phyloP scores from a whole-genome alignment of 2,797 vertebrate genomes.

The Synanceia verrucosa region DNA sequence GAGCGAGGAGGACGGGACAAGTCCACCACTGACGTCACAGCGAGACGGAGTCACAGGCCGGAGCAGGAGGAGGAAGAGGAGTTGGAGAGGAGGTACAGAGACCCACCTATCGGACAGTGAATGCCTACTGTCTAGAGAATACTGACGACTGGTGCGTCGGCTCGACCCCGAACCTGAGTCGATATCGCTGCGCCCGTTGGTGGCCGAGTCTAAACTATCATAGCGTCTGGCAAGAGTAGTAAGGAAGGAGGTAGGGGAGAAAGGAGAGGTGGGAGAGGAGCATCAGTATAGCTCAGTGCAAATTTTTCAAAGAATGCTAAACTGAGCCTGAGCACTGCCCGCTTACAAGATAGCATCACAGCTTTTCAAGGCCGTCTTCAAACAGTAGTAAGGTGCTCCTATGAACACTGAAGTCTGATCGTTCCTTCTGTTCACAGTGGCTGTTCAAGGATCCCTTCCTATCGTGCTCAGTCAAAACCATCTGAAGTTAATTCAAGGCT shows the following conservation, averaged over 20 bases:
- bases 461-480: too few relatives aligned
- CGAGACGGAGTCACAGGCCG: constrained; percentile 86
- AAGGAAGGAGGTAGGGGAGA: constrained; percentile 74
- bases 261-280: constrained; percentile 84
- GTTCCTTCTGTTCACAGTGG: not conserved
- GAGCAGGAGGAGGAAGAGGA: constrained; percentile 75
- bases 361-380: constrained; percentile 1
- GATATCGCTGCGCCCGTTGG: constrained; percentile 92
- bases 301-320: constrained; percentile 64
- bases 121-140: constrained; percentile 94
- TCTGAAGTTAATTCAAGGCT: not conserved
- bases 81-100: constrained; percentile 74
- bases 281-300: constrained; percentile 81
- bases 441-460: not conserved
- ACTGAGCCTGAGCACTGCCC: constrained; percentile 37
- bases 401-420: not conserved
- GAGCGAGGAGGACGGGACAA: constrained; percentile 86
- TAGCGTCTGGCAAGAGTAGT: constrained; percentile 89
- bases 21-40: constrained; percentile 88
- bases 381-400: constrained; percentile 1
- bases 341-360: constrained; percentile 16
- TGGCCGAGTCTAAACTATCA: constrained; percentile 95
- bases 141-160: constrained; percentile 91
- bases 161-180: constrained; percentile 95
- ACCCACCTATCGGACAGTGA: constrained; percentile 94